Evolutionary conservation across 2,888 invertebrate species (phyloP), one percentile per base, ranked within the genome.

Genomic region (Sabatieria punctata): DNA sequence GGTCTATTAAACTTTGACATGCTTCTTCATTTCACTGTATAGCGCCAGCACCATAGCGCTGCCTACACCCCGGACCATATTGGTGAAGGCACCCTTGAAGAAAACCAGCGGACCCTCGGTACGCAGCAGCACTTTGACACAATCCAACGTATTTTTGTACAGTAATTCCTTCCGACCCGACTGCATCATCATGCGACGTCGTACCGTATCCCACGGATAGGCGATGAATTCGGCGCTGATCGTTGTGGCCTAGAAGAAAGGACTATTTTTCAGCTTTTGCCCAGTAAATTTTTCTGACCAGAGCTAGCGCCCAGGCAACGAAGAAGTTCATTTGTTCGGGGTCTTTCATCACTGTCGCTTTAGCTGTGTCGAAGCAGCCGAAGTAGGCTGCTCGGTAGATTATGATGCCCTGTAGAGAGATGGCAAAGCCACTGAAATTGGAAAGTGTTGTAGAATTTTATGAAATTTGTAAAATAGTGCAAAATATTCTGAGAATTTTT

Each of bases 321-420:
- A 85, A 75, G 68, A 91, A 74, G 41, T 85, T 83, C 45, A 86
- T 85, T 71, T 80, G 82, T 77, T 85, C 85, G 59, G 86, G 79
- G 71, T 88, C 82, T 27, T 50, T 51, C 53, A 85, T 85, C 67
- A 88, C 71, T 77, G 85, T 81, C 64, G 85, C 85, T 67, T 85
- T 84, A 57, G 85, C 85, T 49, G 88, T 88, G 72, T 89, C 88
- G 71, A 85, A 89, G 76, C 86, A 82, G 52, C 88, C 88, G 71
- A 89, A 89, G 77, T 86, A 89, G 48, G 85, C 77, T 38, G 88
- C 88, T 67, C 86, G 80, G 74, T 89, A 89, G 70, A 88, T 85
- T 61, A 88, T 50, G 19, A 58, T 56, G 70, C 86, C 88, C 71
- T 88, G 86, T 54, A 89, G 85, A 46, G 89, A 89, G 58, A 88